phyloP scores from a whole-genome alignment of 2,113 vertebrate genomes.

The Hyaena hyaena region DNA sequence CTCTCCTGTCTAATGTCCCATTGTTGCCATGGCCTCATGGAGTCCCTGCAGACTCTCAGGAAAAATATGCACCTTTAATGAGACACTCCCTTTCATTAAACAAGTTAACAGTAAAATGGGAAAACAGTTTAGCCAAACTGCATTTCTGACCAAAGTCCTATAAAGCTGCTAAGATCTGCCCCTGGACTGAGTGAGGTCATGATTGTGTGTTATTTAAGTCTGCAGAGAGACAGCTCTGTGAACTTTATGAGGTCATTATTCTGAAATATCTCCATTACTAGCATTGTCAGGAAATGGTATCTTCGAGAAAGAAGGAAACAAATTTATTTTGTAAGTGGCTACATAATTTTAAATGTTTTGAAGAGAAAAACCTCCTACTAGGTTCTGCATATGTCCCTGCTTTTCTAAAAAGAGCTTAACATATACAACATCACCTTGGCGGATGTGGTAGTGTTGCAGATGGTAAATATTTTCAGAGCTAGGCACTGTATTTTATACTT shows the following conservation, averaged over 20 bases:
- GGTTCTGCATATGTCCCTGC: background rate
- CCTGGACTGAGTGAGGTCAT: background rate
- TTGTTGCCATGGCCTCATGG: background rate
- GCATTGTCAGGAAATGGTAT: conserved; percentile 21
- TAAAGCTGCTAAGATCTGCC: background rate
- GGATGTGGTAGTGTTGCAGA: background rate
- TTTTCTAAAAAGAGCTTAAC: conserved; percentile 17
- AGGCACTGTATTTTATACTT: background rate
- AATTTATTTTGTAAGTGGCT: background rate
- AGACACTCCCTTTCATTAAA: background rate
- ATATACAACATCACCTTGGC: background rate
- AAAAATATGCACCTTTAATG: background rate
- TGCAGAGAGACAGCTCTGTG: background rate
- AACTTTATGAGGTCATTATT: background rate
- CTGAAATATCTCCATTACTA: conserved; percentile 35
- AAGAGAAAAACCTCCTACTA: background rate
- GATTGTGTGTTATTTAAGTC: background rate
- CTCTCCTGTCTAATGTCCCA: background rate
- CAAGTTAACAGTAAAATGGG: background rate
- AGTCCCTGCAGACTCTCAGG: background rate
- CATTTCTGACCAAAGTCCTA: background rate
- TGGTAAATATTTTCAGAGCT: background rate
- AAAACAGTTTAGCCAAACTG: background rate
- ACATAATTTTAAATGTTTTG: conserved; percentile 37
- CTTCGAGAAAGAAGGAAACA: background rate